Evolutionary conservation across 2,113 vertebrate genomes (phyloP).

Genomic region (Thunnus maccoyii): DNA sequence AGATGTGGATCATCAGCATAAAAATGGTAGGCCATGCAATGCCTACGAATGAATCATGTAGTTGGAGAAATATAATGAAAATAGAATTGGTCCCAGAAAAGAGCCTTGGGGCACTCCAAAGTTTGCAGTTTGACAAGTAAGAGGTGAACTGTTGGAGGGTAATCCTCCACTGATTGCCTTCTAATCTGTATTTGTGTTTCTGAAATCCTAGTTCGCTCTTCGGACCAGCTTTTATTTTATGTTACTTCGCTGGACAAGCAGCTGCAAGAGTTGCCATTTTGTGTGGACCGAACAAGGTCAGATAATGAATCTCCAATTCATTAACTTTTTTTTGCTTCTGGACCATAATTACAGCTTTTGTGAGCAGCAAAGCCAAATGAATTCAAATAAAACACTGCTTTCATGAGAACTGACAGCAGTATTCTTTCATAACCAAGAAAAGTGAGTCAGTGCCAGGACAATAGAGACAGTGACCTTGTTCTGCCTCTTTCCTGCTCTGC

Average conservation of each 20-base stretch:
- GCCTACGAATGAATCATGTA: too few species aligned
- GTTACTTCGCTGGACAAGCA: neutral
- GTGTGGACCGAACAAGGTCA: neutral
- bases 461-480: conserved; percentile 25
- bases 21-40: too few species aligned
- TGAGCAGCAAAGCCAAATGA: neutral
- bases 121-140: too few species aligned
- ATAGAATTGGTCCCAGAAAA: too few species aligned
- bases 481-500: conserved; percentile 2
- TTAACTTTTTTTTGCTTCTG: neutral
- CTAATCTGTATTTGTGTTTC: neutral
- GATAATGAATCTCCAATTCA: neutral
- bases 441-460: conserved; percentile 16
- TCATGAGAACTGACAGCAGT: neutral
- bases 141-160: too few species aligned
- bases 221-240: neutral
- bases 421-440: conserved; percentile 1
- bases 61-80: too few species aligned
- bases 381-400: conserved; percentile 1
- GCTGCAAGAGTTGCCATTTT: neutral
- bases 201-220: neutral
- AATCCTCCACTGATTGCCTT: neutral
- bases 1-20: too few species aligned
- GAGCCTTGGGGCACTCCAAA: too few species aligned
- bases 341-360: neutral